Conservation (phyloP, 2,888 invertebrate species). For the Zaprionus bogoriensis region DNA sequence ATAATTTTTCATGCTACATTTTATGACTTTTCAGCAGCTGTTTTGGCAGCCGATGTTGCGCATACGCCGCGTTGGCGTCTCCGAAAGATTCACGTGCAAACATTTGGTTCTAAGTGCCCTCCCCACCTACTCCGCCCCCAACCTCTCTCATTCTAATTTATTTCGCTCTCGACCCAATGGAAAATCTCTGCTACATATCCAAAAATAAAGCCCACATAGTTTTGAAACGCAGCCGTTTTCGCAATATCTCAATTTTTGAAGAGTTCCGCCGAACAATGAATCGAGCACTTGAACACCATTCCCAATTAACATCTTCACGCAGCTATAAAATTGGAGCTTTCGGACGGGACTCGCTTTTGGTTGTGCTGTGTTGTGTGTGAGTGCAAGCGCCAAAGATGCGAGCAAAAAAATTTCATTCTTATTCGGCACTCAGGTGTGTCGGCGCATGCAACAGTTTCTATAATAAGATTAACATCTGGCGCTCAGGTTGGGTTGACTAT, state of each 20-base stretch:
- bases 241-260: conserved; percentile 38
- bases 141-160: not conserved
- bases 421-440: conserved; percentile 43
- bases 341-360: not conserved
- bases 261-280: conserved; percentile 19
- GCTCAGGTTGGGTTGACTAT: not conserved
- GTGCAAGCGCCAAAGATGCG: not conserved
- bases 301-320: not conserved
- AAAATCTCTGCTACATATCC: conserved; percentile 19
- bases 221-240: conserved; percentile 38
- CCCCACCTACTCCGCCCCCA: not conserved
- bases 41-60: conserved; percentile 42
- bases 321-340: not conserved
- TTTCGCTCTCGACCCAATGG: not conserved
- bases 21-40: conserved; percentile 59
- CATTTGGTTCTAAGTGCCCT: conserved; percentile 21
- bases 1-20: conserved; percentile 30
- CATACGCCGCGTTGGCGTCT: conserved; percentile 36
- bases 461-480: conserved; percentile 57
- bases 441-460: conserved; percentile 46
- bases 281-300: conserved; percentile 8
- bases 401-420: conserved; percentile 21
- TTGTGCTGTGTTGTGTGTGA: not conserved
- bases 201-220: conserved; percentile 44
- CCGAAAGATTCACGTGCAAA: conserved; percentile 44